Base-by-base conservation (phyloP, 1,140 invertebrate species). In the Pseudoatta argentina region DNA sequence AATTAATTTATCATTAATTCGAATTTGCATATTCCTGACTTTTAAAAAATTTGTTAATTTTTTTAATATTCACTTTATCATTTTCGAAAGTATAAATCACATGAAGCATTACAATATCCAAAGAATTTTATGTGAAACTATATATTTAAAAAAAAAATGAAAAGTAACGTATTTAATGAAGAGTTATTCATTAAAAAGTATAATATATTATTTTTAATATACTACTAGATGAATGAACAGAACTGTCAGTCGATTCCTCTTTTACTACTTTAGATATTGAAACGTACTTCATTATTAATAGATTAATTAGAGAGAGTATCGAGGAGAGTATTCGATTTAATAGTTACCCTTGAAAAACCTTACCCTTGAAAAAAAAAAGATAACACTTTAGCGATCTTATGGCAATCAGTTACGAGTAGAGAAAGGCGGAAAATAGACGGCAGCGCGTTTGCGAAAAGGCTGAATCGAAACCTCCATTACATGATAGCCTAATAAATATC, bases 401-500 rank as follows among this genome's bases (percentile, higher is more conserved):
- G 55, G 79, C 67, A 59, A 72, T 82, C 66, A 51, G 30, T 82
- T 82, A 66, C 51, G 53, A 86, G 73, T 78, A 86, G 76, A 86
- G 63, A 81, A 86, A 76, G 30, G 59, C 82, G 30, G 14, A 64
- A 64, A 39, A 8, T 73, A 51, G 55, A 61, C 24, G 24, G 18
- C 30, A 61, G 39, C 24, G 53, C 14, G 39, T 82, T 82, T 61
- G 67, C 67, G 30, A 59, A 67, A 72, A 82, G 67, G 34, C 24
- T 72, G 53, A 71, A 82, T 72, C 21, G 51, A 72, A 82, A 82
- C 24, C 67, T 71, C 24, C 39, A 71, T 88, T 77, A 34, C 66
- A 69, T 44, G 57, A 86, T 86, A 88, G 79, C 76, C 69, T 86
- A 75, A 89, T 71, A 77, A 78, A 83, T 71, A 87, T 82, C 71